Conservation (phyloP, 2,888 invertebrate species). For the Cephus spinipes region DNA sequence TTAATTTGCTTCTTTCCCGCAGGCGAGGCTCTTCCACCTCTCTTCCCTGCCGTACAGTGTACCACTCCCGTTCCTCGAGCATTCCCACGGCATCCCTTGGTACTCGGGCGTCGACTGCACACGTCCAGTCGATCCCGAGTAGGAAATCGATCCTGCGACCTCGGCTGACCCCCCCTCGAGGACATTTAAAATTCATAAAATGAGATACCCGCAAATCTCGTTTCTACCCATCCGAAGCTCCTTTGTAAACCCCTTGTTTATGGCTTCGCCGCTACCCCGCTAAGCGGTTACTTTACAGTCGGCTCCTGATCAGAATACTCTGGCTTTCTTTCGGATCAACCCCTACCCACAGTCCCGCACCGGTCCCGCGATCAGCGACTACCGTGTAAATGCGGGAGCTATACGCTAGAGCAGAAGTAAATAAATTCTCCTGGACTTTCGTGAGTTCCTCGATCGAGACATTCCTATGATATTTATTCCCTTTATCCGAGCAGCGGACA, state of each 20-base stretch:
- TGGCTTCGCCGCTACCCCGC: conserved; percentile 10
- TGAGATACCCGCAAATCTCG: conserved; percentile 6
- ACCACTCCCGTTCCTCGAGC: neutral
- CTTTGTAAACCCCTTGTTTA: neutral
- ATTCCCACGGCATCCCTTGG: neutral
- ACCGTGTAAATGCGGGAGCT: too few species aligned
- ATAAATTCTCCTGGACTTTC: too few species aligned
- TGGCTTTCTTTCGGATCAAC: neutral
- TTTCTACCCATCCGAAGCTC: neutral
- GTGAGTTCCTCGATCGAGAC: neutral
- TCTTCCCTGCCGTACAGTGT: neutral
- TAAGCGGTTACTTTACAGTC: conserved; percentile 24
- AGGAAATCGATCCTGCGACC: neutral
- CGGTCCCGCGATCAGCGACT: neutral
- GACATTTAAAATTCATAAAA: conserved; percentile 4
- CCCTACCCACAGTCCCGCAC: neutral
- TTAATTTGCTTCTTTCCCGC: conserved; percentile 21
- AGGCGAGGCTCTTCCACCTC: neutral
- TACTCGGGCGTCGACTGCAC: neutral
- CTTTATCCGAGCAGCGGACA: neutral
- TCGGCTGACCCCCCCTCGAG: neutral
- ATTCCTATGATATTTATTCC: neutral
- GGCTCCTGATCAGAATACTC: conserved; percentile 24
- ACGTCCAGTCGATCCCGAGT: neutral
- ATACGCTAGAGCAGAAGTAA: neutral